Conservation (phyloP, 2,888 invertebrate species). For the Xestoiulus laeticollis region DNA sequence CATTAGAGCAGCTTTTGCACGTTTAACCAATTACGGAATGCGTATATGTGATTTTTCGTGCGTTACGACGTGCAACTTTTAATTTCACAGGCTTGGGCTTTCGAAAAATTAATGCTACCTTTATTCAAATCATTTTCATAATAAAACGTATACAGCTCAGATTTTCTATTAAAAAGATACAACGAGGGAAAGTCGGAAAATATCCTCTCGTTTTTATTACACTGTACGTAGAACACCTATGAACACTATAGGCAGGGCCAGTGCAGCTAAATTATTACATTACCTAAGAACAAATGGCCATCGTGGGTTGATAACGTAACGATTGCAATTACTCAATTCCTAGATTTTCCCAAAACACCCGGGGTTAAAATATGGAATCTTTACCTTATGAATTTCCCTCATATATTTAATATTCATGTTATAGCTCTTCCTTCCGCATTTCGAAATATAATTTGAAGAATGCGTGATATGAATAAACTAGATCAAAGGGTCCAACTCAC, state of each 20-base stretch:
- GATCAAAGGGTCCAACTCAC: background rate
- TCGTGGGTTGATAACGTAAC: too few species aligned
- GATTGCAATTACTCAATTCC: too few species aligned
- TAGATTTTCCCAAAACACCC: too few species aligned
- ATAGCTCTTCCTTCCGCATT: background rate
- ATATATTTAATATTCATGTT: background rate
- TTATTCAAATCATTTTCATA: background rate
- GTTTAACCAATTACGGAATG: background rate
- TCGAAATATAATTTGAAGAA: background rate
- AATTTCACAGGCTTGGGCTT: background rate
- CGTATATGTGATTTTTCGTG: background rate
- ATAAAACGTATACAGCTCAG: background rate
- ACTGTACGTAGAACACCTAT: too few species aligned
- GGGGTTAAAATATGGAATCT: background rate
- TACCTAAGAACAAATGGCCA: too few species aligned
- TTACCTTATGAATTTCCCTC: background rate
- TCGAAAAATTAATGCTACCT: background rate
- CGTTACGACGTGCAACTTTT: background rate
- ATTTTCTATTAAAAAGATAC: background rate
- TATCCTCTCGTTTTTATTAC: background rate
- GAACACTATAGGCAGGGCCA: too few species aligned
- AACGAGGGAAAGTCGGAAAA: background rate
- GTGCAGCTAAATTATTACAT: too few species aligned
- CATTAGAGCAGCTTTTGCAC: slow-evolving; percentile 15
- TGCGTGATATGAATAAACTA: background rate